Evolutionary conservation across 2,888 invertebrate genomes (phyloP).

Genomic region (Euzophera pinguis): DNA sequence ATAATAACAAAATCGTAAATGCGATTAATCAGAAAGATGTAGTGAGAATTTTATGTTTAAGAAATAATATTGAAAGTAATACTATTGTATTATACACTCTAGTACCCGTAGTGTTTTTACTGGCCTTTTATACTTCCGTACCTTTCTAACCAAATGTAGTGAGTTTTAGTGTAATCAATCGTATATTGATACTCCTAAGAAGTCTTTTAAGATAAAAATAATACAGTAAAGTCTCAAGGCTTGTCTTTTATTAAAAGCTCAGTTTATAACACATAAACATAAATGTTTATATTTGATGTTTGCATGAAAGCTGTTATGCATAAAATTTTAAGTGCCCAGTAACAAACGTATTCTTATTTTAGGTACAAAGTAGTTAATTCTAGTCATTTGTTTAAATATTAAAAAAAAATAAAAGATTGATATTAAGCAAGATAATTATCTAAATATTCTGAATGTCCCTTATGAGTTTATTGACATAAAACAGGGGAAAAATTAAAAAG

Average conservation of each 20-base stretch:
- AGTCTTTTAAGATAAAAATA: not conserved
- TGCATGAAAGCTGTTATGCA: not conserved
- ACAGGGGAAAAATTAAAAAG: too few relatives aligned
- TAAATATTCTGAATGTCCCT: too few relatives aligned
- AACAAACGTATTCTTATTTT: too few relatives aligned
- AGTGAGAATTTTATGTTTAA: constrained; percentile 59
- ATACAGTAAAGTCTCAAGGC: not conserved
- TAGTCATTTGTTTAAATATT: too few relatives aligned
- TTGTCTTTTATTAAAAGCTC: not conserved
- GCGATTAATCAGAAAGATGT: constrained; percentile 62
- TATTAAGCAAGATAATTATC: too few relatives aligned
- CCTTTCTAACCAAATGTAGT: constrained; percentile 43
- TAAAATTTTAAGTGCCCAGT: too few relatives aligned
- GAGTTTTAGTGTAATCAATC: constrained; percentile 19
- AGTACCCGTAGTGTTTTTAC: constrained; percentile 71
- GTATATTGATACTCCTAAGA: constrained; percentile 13
- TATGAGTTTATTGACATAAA: too few relatives aligned
- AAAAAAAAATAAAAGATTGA: too few relatives aligned
- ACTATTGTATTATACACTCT: constrained; percentile 59
- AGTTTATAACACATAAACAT: too few relatives aligned
- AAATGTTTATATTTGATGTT: not conserved
- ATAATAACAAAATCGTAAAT: constrained; percentile 26
- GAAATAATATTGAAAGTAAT: constrained; percentile 33
- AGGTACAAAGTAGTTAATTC: too few relatives aligned
- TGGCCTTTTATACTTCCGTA: constrained; percentile 69